phyloP scores from a whole-genome alignment of 2,888 invertebrate genomes.

The Agriopis leucophaearia region DNA sequence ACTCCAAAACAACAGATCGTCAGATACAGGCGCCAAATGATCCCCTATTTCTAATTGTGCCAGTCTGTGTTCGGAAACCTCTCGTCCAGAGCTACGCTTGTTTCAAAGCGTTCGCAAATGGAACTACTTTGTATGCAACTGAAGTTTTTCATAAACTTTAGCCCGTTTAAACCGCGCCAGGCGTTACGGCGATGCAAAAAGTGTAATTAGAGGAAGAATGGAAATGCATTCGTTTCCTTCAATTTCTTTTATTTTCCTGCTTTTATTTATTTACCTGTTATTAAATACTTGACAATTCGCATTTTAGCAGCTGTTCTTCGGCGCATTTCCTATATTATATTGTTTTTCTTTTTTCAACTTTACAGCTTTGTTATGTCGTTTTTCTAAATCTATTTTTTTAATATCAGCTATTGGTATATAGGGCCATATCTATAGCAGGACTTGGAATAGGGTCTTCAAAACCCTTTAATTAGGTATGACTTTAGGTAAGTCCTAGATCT shows the following conservation, averaged over 20 bases:
- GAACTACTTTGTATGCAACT: conserved; percentile 73
- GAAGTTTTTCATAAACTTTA: conserved; percentile 76
- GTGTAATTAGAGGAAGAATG: conserved; percentile 74
- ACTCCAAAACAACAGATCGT: conserved; percentile 35
- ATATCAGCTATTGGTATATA: too few relatives aligned
- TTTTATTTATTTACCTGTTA: conserved; percentile 62
- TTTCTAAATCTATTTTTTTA: too few relatives aligned
- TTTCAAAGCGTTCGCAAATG: conserved; percentile 66
- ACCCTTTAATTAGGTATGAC: too few relatives aligned
- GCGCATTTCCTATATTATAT: neutral
- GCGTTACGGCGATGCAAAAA: conserved; percentile 65
- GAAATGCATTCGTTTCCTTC: conserved; percentile 65
- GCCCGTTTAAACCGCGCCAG: conserved; percentile 62
- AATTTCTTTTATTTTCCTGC: conserved; percentile 59
- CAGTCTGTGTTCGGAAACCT: conserved; percentile 52
- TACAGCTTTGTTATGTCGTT: too few relatives aligned
- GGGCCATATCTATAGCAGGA: too few relatives aligned
- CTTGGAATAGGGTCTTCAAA: too few relatives aligned
- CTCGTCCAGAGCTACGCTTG: conserved; percentile 43
- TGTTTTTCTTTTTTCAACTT: too few relatives aligned
- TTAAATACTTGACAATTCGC: conserved; percentile 64
- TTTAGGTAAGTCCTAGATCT: too few relatives aligned
- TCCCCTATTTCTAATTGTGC: conserved; percentile 63
- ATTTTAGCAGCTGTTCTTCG: conserved; percentile 29
- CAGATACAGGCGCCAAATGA: conserved; percentile 43